These are phyloP conservation scores for Romanomermis culicivorax DNA, from an alignment of 2,888 invertebrate species.

Conservation along the genomic window DNA sequence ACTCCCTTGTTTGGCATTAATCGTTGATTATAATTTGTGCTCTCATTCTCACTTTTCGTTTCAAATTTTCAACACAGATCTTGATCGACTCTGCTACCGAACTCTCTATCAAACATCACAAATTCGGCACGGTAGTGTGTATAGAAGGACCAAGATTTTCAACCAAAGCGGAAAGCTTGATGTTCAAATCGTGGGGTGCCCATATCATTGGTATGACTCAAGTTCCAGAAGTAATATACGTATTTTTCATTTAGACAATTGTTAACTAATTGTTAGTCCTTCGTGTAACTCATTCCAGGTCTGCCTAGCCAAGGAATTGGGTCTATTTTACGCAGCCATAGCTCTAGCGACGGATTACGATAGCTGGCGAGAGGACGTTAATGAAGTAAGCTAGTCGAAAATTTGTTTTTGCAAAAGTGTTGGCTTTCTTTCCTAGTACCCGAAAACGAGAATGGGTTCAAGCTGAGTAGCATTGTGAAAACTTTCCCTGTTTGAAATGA, in stretches of 20 bases:
- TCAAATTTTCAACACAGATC: conserved; percentile 30
- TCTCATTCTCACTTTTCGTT: no score
- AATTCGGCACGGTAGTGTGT: conserved; percentile 49
- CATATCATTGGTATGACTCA: conserved; percentile 89
- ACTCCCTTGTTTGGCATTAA: no score
- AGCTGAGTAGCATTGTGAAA: no score
- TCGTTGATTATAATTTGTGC: no score
- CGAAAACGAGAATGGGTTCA: no score
- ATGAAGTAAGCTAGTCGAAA: no score
- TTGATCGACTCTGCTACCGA: conserved; percentile 45
- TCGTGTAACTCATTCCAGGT: conserved; percentile 39
- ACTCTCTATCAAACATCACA: conserved; percentile 39
- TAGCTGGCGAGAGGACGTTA: conserved; percentile 53
- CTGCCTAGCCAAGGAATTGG: conserved; percentile 75
- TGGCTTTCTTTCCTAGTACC: no score
- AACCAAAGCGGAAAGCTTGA: conserved; percentile 65
- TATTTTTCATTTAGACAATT: background rate
- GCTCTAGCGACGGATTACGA: conserved; percentile 97
- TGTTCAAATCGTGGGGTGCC: conserved; percentile 67
- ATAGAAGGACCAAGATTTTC: conserved; percentile 83
- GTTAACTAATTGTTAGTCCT: no score
- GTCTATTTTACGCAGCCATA: conserved; percentile 67
- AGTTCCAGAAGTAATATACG: conserved; percentile 60
- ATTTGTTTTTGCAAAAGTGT: no score
- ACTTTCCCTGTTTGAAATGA: no score